Evolutionary conservation across 2,797 vertebrate species (phyloP), one percentile per base, ranked within the genome.

Genomic region (Champsocephalus gunnari): DNA sequence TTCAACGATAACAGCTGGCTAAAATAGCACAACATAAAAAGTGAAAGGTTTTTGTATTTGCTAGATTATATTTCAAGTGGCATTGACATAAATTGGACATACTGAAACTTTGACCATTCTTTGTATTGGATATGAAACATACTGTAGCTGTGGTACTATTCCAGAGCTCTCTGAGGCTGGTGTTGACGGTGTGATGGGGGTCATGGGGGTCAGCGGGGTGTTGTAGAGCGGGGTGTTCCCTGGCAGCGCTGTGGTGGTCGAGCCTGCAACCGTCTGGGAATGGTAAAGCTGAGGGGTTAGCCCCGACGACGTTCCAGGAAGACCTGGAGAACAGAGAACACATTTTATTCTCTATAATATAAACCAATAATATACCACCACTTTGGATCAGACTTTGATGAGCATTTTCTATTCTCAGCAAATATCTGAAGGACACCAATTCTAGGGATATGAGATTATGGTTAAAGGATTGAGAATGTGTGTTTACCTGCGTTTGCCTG

Each of bases 121-220:
- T 34, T 59, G 1, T 10, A 17, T 0, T 9, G n/a, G 1, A 75
- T 21, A 43, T 44, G 14, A 53, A 69, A 97, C 98, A 90, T 93
- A 99, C 98, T 99, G 98, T 57, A 99, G 94, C 89, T 99, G 98
- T 0, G 98, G 98, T 43, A 99, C 96, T 28, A 99, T 99, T 76
- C 98, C 98, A 41, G 98, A 99, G 92, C 97, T 99, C 93, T 99
- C 98, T 0, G 98, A 99, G 0, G 98, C 97, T 0, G 98, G 98
- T 3, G 98, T 99, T 28, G 97, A 95, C 0, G 98, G 98, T 61
- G 98, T 98, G 87, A 98, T 94, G 1, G 98, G 98, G 51, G 98
- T 99, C 98, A 99, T 99, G 0, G 98, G 98, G 0, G 98, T 98
- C 92, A 97, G 21, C 54, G 98, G 86, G 84, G 97, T 88, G 79